Conservation (phyloP, 2,113 vertebrate genomes). For the Pangasianodon gigas region DNA sequence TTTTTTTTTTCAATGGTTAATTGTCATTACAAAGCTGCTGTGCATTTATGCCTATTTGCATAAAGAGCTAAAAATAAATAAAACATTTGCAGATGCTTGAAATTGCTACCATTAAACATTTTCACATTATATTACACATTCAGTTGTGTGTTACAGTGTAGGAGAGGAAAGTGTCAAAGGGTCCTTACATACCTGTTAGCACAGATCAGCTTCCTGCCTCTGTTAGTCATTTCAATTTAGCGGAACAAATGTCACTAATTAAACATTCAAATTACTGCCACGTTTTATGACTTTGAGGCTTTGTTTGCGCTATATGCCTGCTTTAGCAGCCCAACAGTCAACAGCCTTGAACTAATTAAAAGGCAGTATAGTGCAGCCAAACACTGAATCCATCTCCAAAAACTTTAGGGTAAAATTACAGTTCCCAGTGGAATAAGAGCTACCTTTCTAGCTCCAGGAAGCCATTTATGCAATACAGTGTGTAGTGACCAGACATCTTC, state of each 20-base stretch:
- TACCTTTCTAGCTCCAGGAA: background rate
- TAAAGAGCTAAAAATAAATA: background rate
- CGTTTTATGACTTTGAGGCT: constrained; percentile 27
- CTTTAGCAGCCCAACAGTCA: background rate
- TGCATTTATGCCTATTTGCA: background rate
- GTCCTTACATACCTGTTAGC: constrained; percentile 1
- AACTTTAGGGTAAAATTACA: background rate
- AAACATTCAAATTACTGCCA: background rate
- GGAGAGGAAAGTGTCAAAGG: background rate
- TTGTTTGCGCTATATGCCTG: constrained; percentile 11
- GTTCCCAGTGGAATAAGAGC: background rate
- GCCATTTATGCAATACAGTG: background rate
- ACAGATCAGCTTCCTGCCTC: background rate
- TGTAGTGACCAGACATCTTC: background rate
- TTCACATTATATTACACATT: constrained; percentile 8
- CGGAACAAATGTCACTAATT: constrained; percentile 18
- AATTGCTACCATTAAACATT: background rate
- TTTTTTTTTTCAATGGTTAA: background rate
- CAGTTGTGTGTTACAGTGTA: background rate
- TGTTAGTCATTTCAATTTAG: background rate
- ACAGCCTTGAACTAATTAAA: constrained; percentile 28
- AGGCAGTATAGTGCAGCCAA: background rate
- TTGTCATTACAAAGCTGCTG: background rate
- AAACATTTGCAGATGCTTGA: constrained; percentile 1
- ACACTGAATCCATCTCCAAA: background rate